Base-by-base conservation (phyloP, 2,113 vertebrate species). In the Hemiscyllium ocellatum region DNA sequence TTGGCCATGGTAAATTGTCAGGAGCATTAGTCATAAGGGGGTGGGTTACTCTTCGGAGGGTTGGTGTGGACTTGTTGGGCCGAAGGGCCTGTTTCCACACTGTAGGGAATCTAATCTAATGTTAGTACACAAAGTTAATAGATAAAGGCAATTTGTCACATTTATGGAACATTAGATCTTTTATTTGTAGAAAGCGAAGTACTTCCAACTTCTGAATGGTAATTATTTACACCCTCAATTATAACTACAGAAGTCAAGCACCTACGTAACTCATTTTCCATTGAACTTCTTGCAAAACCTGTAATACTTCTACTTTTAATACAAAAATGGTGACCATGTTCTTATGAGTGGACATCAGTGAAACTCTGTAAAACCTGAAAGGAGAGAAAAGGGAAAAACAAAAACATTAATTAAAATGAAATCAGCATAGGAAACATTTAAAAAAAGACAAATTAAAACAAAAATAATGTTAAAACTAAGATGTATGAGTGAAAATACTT, bases 341-440 rank as follows among this genome's bases (percentile, higher is more conserved):
- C 94, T 70, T 95, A 95, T 72, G 94, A 95, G 69, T 72, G 94
- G 94, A 95, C 94, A 95, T 95, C 94, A 93, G 61, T 95, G 68
- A 95, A 70, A 95, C 69, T 95, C 69, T 95, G 94, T 33, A 95
- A 95, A 95, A 95, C 94, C 94, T 95, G 69, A 72, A 95, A 95
- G 94, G 69, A 95, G 93, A 94, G 47, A 95, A 76, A 76, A 95
- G 72, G 94, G 33, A 95, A 86, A 95, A 95, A 95, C 69, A 95
- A 95, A 95, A 95, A 76, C 94, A 76, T 93, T 93, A 93, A 95
- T 95, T 72, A 76, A 95, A 95, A 95, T 95, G 69, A 95, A 95
- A 72, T 95, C 68, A 76, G 69, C 24, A 19, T 29, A 76, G 94
- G 66, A 76, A 95, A 72, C 68, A 95, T 24, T 90, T 90, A 90